Conservation (phyloP, 1,140 invertebrate genomes). For the Cydia amplana region DNA sequence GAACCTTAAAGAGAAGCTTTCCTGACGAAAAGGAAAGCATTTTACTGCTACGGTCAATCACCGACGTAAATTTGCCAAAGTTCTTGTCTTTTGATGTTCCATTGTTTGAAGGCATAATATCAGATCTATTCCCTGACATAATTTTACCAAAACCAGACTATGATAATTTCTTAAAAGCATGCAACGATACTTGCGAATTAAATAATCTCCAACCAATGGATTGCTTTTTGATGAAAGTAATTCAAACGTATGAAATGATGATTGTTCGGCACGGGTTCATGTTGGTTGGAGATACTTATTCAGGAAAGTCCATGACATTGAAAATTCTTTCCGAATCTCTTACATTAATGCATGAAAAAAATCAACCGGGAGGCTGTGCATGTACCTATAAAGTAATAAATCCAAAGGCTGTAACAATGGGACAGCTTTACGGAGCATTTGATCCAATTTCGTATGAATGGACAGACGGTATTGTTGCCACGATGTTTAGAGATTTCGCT, state of each 20-base stretch:
- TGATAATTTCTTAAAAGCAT: constrained; percentile 81
- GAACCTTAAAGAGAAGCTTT: constrained; percentile 91
- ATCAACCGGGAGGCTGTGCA: constrained; percentile 83
- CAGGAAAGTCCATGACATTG: constrained; percentile 88
- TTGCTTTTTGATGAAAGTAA: constrained; percentile 87
- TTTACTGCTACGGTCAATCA: constrained; percentile 89
- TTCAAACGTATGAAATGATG: constrained; percentile 96
- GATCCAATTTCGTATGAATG: constrained; percentile 95
- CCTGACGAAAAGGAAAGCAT: constrained; percentile 90
- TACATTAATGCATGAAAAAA: constrained; percentile 82
- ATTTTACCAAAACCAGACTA: constrained; percentile 88
- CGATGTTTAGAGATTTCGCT: constrained; percentile 86
- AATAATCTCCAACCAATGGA: constrained; percentile 87
- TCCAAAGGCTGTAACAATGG: constrained; percentile 95
- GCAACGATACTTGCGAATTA: constrained; percentile 79
- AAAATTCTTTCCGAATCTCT: constrained; percentile 87
- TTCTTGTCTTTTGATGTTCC: constrained; percentile 94
- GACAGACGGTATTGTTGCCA: constrained; percentile 92
- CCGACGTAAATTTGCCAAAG: constrained; percentile 96
- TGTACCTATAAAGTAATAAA: constrained; percentile 88
- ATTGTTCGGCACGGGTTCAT: constrained; percentile 96
- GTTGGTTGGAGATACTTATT: constrained; percentile 94
- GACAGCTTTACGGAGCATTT: constrained; percentile 94
- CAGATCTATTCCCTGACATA: constrained; percentile 93
- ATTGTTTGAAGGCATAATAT: constrained; percentile 94